These are phyloP conservation scores for Branchipolynoe longqiensis DNA, from an alignment of 2,888 invertebrate genomes.

Conservation along the genomic window DNA sequence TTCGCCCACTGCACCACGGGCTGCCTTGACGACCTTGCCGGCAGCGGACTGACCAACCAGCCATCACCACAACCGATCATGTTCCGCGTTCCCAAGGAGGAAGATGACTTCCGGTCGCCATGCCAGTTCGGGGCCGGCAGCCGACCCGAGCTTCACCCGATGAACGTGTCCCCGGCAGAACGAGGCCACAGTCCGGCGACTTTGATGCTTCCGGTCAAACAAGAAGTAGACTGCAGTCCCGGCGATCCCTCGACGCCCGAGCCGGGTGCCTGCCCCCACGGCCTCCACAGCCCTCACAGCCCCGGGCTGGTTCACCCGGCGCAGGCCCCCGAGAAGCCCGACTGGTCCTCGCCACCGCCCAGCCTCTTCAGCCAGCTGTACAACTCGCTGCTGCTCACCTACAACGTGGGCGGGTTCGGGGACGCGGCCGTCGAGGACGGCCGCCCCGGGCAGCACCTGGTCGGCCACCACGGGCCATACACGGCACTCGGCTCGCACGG, in stretches of 20 bases:
- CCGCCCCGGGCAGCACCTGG: too few species aligned
- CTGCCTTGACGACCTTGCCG: too few species aligned
- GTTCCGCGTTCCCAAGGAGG: neutral
- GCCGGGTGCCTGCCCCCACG: neutral
- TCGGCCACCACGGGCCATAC: too few species aligned
- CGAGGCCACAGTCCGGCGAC: neutral
- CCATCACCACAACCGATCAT: neutral
- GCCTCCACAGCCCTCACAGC: neutral
- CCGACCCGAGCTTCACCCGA: neutral
- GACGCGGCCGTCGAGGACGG: neutral
- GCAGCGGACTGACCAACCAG: too few species aligned
- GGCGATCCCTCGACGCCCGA: neutral
- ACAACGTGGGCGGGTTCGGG: conserved; percentile 21
- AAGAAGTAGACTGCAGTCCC: neutral
- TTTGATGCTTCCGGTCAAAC: neutral
- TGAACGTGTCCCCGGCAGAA: neutral
- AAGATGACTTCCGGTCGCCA: neutral
- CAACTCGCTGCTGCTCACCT: conserved; percentile 52
- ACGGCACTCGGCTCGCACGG: too few species aligned
- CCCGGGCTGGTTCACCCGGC: neutral
- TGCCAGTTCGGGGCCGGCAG: conserved; percentile 2
- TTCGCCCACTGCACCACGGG: too few species aligned
- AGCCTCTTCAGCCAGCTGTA: conserved; percentile 58
- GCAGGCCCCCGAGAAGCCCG: neutral
- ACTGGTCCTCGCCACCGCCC: neutral